Evolutionary conservation across 1,140 invertebrate species (phyloP).

Genomic region (Sinella curviseta): DNA sequence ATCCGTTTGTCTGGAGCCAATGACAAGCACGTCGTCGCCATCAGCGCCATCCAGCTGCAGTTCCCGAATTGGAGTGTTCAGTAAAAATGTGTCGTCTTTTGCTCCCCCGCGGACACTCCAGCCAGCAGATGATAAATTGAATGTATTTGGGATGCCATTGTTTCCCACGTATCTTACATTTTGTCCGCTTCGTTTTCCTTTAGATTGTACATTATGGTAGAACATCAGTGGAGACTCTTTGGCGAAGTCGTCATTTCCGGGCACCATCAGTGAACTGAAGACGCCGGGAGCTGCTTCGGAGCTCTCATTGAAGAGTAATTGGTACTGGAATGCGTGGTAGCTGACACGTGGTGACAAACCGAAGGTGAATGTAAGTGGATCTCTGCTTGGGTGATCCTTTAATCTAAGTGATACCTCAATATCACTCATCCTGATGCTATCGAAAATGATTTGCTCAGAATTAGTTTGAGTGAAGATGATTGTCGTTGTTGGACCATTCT

Average conservation of each 20-base stretch:
- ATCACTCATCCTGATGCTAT: too few species aligned
- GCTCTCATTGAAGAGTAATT: not conserved
- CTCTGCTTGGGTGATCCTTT: too few species aligned
- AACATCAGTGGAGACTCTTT: not conserved
- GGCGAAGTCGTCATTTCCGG: too few species aligned
- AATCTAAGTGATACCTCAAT: too few species aligned
- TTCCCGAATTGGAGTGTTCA: not conserved
- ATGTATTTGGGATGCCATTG: not conserved
- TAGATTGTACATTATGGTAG: too few species aligned
- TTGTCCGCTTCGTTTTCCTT: not conserved
- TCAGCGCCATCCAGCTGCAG: not conserved
- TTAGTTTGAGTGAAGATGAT: too few species aligned
- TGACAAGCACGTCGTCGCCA: not conserved
- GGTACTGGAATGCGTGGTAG: too few species aligned
- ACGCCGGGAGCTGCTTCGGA: too few species aligned
- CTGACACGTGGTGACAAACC: not conserved
- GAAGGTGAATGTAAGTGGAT: not conserved
- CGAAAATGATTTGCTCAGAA: too few species aligned
- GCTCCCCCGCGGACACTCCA: not conserved
- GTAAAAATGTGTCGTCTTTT: not conserved
- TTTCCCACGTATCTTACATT: not conserved
- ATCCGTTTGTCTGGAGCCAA: not conserved
- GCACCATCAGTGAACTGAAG: not conserved
- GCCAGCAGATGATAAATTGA: not conserved
- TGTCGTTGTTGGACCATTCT: too few species aligned